Conservation (phyloP, 2,797 vertebrate species). For the Sebastes diaconus region DNA sequence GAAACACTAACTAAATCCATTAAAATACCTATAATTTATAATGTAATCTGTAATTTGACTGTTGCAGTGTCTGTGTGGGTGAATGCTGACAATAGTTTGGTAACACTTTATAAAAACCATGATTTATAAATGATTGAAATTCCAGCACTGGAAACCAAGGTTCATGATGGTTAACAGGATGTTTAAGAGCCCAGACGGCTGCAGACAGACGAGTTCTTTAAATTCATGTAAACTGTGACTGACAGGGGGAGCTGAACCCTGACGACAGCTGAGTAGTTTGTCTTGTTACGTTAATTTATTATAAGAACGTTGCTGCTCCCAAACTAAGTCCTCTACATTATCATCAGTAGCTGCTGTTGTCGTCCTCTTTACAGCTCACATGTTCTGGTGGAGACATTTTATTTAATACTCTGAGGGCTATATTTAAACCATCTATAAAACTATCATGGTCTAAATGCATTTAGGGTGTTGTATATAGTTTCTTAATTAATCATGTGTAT, state of each 20-base stretch:
- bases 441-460: too few relatives aligned
- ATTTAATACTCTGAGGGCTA: not conserved
- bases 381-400: not conserved
- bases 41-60: not conserved
- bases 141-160: not conserved
- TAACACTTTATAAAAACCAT: too few relatives aligned
- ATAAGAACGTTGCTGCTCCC: not conserved
- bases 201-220: not conserved
- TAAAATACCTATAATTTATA: not conserved
- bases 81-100: not conserved
- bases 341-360: too few relatives aligned
- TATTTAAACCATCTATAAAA: not conserved
- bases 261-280: not conserved
- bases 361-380: not conserved
- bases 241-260: not conserved
- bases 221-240: not conserved
- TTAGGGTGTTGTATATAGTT: not conserved
- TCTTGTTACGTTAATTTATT: slow-evolving; percentile 9
- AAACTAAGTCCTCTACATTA: not conserved
- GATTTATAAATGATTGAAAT: too few relatives aligned
- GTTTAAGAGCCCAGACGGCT: not conserved
- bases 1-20: not conserved
- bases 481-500: not conserved
- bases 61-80: not conserved
- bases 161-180: not conserved